These are phyloP conservation scores for Xiphophorus couchianus DNA, from an alignment of 2,113 vertebrate species.

Conservation along the genomic window DNA sequence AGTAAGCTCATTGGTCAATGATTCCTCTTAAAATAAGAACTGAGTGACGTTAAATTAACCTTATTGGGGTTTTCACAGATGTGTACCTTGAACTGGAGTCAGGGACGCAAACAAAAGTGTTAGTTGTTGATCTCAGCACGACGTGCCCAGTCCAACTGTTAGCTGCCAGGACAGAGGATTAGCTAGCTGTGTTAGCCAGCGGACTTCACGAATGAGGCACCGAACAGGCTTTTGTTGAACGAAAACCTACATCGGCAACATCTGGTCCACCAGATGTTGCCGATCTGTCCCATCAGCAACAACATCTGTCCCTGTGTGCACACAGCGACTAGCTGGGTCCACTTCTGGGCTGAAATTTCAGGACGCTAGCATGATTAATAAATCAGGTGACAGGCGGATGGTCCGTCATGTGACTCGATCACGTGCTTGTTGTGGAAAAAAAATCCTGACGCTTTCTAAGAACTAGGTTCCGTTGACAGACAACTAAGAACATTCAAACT, in stretches of 20 bases:
- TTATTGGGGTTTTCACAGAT: neutral
- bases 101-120: neutral
- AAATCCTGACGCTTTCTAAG: neutral
- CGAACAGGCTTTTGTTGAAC: neutral
- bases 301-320: neutral
- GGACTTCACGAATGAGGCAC: neutral
- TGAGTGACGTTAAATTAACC: too few relatives aligned
- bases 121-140: neutral
- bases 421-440: constrained; percentile 56
- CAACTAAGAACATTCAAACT: too few relatives aligned
- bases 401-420: constrained; percentile 74
- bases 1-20: constrained; percentile 11
- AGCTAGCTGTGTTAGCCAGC: neutral
- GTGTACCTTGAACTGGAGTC: neutral
- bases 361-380: neutral
- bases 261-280: neutral
- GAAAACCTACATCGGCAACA: neutral
- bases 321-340: neutral
- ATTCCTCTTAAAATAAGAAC: too few relatives aligned
- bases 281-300: neutral
- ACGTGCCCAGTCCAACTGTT: neutral
- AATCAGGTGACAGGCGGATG: constrained; percentile 46
- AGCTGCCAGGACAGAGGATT: too few relatives aligned
- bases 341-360: neutral
- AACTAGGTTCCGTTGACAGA: too few relatives aligned